A percentile compares a stretch with the other conserved stretches of the same genome.
phyloP scores from a whole-genome alignment of 1,140 invertebrate genomes.

The Psix sp. region DNA sequence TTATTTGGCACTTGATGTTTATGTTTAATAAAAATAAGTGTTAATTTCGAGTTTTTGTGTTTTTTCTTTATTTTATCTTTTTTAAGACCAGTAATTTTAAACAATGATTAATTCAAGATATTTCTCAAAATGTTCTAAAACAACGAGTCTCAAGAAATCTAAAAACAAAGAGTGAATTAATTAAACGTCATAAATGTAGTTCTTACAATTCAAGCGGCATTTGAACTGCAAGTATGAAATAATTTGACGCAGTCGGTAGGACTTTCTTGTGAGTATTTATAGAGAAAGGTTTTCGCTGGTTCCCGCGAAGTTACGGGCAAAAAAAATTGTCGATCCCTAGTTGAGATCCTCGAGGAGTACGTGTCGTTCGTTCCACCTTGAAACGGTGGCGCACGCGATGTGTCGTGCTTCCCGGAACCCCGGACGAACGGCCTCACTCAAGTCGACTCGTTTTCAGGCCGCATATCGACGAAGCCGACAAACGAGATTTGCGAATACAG shows the following conservation, averaged over 20 bases:
- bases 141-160: too few relatives aligned
- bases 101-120: too few relatives aligned
- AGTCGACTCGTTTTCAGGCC: constrained; percentile 51
- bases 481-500: constrained; percentile 59
- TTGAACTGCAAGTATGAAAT: constrained; percentile 40
- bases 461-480: constrained; percentile 62
- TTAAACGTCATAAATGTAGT: constrained; percentile 28
- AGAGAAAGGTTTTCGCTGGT: constrained; percentile 47
- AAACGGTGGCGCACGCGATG: constrained; percentile 62
- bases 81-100: too few relatives aligned
- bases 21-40: too few relatives aligned
- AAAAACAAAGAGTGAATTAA: too few relatives aligned
- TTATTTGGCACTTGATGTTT: too few relatives aligned
- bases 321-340: constrained; percentile 42
- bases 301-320: constrained; percentile 39
- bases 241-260: constrained; percentile 26
- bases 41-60: too few relatives aligned
- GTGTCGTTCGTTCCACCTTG: constrained; percentile 63
- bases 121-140: too few relatives aligned
- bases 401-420: constrained; percentile 62
- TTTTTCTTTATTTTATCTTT: too few relatives aligned
- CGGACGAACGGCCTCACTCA: constrained; percentile 26
- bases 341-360: constrained; percentile 44
- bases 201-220: constrained; percentile 24
- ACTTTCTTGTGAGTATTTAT: constrained; percentile 45